A percentile compares a stretch with the other conserved stretches of the same genome.
These are phyloP conservation scores for Cepaea nemoralis DNA, from an alignment of 1,140 invertebrate species.

Conservation along the genomic window DNA sequence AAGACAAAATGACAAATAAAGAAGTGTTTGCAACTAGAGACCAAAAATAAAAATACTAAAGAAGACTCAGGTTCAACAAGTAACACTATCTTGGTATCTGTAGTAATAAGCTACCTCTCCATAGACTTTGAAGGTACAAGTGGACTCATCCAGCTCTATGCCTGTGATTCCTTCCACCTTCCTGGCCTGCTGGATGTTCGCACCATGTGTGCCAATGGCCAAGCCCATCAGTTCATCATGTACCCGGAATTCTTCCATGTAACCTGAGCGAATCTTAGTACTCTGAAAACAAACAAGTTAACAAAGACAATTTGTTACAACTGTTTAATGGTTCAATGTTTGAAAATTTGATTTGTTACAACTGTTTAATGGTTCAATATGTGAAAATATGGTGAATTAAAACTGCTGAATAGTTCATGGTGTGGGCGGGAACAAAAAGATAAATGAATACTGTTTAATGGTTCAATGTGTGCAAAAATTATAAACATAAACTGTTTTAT, in stretches of 20 bases:
- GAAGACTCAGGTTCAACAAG: background rate
- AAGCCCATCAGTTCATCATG: slow-evolving; percentile 96
- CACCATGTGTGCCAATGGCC: slow-evolving; percentile 89
- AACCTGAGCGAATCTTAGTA: slow-evolving; percentile 73
- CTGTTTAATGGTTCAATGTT: too few species aligned
- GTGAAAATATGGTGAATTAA: too few species aligned
- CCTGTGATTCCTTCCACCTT: slow-evolving; percentile 90
- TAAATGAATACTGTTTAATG: too few species aligned
- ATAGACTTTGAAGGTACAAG: slow-evolving; percentile 95
- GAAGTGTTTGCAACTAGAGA: background rate
- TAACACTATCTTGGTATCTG: too few species aligned
- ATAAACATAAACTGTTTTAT: too few species aligned
- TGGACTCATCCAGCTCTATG: slow-evolving; percentile 94
- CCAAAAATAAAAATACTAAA: background rate
- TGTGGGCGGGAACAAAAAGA: too few species aligned
- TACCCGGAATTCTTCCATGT: slow-evolving; percentile 93
- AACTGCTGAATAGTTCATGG: too few species aligned
- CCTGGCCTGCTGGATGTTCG: slow-evolving; percentile 95
- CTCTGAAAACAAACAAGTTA: slow-evolving; percentile 49
- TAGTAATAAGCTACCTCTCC: slow-evolving; percentile 81
- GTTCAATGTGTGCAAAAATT: too few species aligned
- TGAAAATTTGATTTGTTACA: too few species aligned
- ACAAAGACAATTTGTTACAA: background rate
- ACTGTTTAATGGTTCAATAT: too few species aligned
- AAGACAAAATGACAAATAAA: background rate